Evolutionary conservation across 2,113 vertebrate genomes (phyloP).

Genomic region (Phrynosoma platyrhinos): DNA sequence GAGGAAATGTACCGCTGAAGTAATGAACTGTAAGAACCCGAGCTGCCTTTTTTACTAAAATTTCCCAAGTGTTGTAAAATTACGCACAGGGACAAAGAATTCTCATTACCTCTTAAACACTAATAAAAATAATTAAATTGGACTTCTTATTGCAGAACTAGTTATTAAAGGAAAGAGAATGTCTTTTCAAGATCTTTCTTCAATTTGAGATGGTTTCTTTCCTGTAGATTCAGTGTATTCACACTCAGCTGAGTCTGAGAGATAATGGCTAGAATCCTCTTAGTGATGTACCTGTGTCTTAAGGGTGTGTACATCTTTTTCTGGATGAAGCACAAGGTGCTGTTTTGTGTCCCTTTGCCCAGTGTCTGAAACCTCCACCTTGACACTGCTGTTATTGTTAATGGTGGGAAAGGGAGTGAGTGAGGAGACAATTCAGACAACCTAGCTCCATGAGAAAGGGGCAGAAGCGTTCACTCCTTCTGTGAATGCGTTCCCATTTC

Average conservation of each 20-base stretch:
- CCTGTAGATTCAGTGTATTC: background rate
- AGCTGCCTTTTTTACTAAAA: conserved; percentile 10
- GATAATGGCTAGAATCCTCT: too few species aligned
- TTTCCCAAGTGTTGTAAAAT: conserved; percentile 34
- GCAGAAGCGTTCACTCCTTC: too few species aligned
- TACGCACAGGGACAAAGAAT: conserved; percentile 30
- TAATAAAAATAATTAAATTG: conserved; percentile 18
- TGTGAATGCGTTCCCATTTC: too few species aligned
- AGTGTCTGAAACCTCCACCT: too few species aligned
- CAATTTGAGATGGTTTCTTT: background rate
- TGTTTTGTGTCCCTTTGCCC: too few species aligned
- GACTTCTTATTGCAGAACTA: background rate
- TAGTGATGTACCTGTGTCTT: too few species aligned
- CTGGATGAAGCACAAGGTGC: too few species aligned
- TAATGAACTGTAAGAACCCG: conserved; percentile 28
- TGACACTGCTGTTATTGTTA: too few species aligned
- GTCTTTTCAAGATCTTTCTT: conserved; percentile 11
- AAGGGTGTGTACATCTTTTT: too few species aligned
- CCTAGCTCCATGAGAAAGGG: too few species aligned
- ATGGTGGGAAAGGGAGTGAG: too few species aligned
- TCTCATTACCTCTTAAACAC: conserved; percentile 29
- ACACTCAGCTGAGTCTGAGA: background rate
- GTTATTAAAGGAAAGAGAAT: background rate
- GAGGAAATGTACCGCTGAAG: conserved; percentile 5
- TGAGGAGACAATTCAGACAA: too few species aligned